Evolutionary conservation across 2,113 vertebrate species (phyloP).

Genomic region (Pleuronectes platessa): DNA sequence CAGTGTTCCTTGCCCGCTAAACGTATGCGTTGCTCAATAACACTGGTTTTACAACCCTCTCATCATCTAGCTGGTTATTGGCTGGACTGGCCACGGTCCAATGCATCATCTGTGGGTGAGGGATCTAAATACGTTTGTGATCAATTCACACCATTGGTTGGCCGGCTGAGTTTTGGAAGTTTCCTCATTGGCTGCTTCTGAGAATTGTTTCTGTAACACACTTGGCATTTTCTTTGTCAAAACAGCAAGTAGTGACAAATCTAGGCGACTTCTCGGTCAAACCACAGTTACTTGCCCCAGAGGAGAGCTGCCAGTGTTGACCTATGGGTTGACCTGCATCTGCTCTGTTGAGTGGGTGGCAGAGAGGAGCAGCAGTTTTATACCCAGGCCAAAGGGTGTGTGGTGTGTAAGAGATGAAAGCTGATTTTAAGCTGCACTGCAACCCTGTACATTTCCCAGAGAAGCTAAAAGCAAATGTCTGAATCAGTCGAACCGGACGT

Average conservation of each 20-base stretch:
- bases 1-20: slow-evolving; percentile 18
- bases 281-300: neutral
- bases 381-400: neutral
- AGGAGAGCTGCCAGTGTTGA: neutral
- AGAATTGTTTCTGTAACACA: neutral
- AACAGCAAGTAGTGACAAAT: too few relatives aligned
- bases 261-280: too few relatives aligned
- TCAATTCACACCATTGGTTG: neutral
- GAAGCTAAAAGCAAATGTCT: neutral
- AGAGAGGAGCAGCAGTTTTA: neutral
- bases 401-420: neutral
- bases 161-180: neutral
- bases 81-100: neutral
- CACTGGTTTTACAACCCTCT: slow-evolving; percentile 11
- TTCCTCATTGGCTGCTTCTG: neutral
- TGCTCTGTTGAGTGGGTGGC: neutral
- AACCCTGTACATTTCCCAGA: neutral
- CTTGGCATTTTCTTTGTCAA: neutral
- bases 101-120: neutral
- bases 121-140: neutral
- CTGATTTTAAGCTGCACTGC: neutral
- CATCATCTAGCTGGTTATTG: neutral
- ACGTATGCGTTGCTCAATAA: slow-evolving; percentile 29
- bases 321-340: neutral
- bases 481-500: neutral